A percentile compares a stretch with the other conserved stretches of the same genome.
These are phyloP conservation scores for Oscheius myriophilus DNA, from an alignment of 2,888 invertebrate genomes.

Conservation along the genomic window DNA sequence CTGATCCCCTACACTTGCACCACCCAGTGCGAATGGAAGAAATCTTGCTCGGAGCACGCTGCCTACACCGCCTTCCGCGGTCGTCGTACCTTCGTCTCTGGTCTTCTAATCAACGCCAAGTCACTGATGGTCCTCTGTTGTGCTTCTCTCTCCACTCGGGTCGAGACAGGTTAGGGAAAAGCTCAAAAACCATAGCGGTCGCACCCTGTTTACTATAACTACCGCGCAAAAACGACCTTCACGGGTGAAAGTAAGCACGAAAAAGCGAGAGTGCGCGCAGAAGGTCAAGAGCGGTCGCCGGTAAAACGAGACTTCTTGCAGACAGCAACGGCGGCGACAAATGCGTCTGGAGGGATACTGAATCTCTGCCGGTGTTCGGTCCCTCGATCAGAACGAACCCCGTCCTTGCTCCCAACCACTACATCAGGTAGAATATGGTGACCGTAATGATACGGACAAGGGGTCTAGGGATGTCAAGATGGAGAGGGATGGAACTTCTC, in stretches of 20 bases:
- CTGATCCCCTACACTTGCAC: slow-evolving; percentile 64
- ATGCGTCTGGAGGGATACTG: slow-evolving; percentile 57
- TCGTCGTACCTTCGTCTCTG: slow-evolving; percentile 66
- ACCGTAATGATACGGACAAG: neutral
- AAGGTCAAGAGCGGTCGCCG: slow-evolving; percentile 3
- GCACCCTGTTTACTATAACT: neutral
- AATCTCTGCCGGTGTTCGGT: slow-evolving; percentile 56
- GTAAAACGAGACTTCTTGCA: too few relatives aligned
- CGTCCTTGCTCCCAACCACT: slow-evolving; percentile 58
- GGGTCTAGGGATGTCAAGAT: slow-evolving; percentile 47
- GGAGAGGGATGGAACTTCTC: slow-evolving; percentile 53
- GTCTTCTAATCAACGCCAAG: slow-evolving; percentile 63
- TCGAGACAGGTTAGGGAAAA: slow-evolving; percentile 51
- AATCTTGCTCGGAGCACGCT: slow-evolving; percentile 56
- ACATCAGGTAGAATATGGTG: slow-evolving; percentile 42
- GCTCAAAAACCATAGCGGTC: neutral
- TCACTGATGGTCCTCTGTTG: slow-evolving; percentile 66
- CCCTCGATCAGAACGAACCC: slow-evolving; percentile 60
- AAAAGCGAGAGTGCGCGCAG: neutral
- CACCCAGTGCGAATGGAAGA: slow-evolving; percentile 64
- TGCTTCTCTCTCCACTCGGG: slow-evolving; percentile 63
- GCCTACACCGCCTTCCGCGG: slow-evolving; percentile 62
- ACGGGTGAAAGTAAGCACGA: neutral
- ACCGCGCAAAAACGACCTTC: neutral
- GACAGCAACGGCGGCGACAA: slow-evolving; percentile 51